Percentiles rank a stretch among this genome's conserved stretches.
Evolutionary conservation across 2,113 vertebrate species (phyloP).

Genomic region (Budorcas taxicolor): DNA sequence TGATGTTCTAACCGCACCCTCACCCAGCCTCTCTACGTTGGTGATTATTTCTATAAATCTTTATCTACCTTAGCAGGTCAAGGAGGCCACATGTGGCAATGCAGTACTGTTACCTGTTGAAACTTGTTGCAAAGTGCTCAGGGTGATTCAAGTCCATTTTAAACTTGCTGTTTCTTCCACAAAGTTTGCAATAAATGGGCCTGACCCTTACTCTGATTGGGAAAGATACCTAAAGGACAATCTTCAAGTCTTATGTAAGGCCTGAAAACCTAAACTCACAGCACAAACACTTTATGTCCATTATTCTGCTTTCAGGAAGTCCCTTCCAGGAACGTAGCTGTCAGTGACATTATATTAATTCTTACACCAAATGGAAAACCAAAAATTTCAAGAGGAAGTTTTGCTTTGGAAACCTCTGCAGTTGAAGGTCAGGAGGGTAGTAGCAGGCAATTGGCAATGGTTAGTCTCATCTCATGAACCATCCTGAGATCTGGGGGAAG

Average conservation of each 20-base stretch:
- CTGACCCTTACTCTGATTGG: not conserved
- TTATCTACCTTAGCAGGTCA: constrained; percentile 9
- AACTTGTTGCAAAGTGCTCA: not conserved
- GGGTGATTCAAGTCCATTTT: not conserved
- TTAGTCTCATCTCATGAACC: not conserved
- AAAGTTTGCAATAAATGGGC: not conserved
- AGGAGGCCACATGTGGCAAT: constrained; percentile 18
- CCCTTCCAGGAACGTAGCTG: not conserved
- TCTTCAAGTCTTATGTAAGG: not conserved
- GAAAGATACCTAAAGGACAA: not conserved
- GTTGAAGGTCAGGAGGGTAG: not conserved
- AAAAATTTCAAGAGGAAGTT: not conserved
- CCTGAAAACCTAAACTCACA: not conserved
- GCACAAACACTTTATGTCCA: not conserved
- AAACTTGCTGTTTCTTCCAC: not conserved
- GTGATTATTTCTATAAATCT: constrained; percentile 16
- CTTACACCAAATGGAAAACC: not conserved
- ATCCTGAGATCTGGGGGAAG: not conserved
- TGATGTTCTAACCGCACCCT: not conserved
- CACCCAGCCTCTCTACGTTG: not conserved
- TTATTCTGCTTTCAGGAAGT: not conserved
- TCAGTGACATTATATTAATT: not conserved
- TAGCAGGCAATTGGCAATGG: not conserved
- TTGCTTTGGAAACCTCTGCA: not conserved
- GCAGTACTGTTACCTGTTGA: not conserved